A percentile compares a stretch with the other conserved stretches of the same genome.
Evolutionary conservation across 1,140 invertebrate genomes (phyloP).

Genomic region (Lanistes nyassanus): DNA sequence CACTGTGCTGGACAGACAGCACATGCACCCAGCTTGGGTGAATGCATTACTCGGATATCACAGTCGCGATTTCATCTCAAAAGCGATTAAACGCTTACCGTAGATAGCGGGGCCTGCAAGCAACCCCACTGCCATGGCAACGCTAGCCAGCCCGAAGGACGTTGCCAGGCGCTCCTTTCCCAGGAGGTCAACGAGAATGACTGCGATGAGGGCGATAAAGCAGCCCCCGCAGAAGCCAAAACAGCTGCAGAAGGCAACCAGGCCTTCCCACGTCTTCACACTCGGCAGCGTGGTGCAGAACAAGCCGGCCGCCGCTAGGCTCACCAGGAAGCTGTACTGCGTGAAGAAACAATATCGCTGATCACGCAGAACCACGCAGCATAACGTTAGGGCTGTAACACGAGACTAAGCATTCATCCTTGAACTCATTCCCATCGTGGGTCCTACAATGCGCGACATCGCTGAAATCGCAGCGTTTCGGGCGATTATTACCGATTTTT

Average conservation of each 20-base stretch:
- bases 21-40: background rate
- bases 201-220: conserved; percentile 35
- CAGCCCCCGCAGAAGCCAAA: conserved; percentile 38
- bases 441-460: no score
- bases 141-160: conserved; percentile 31
- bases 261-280: conserved; percentile 20
- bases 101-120: conserved; percentile 32
- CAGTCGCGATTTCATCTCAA: background rate
- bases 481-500: no score
- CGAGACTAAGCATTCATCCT: no score
- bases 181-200: conserved; percentile 35
- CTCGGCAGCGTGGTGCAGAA: conserved; percentile 19
- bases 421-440: no score
- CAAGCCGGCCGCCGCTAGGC: conserved; percentile 8
- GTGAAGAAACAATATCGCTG: no score
- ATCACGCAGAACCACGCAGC: no score
- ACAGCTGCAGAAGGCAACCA: conserved; percentile 20
- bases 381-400: no score
- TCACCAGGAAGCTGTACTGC: conserved; percentile 19
- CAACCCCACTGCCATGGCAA: conserved; percentile 29
- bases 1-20: background rate
- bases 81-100: conserved; percentile 25
- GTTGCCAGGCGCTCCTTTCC: conserved; percentile 36
- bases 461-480: no score
- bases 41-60: background rate